Evolutionary conservation across 2,113 vertebrate genomes (phyloP), one percentile per base, ranked within the genome.

Genomic region (Proteles cristata): DNA sequence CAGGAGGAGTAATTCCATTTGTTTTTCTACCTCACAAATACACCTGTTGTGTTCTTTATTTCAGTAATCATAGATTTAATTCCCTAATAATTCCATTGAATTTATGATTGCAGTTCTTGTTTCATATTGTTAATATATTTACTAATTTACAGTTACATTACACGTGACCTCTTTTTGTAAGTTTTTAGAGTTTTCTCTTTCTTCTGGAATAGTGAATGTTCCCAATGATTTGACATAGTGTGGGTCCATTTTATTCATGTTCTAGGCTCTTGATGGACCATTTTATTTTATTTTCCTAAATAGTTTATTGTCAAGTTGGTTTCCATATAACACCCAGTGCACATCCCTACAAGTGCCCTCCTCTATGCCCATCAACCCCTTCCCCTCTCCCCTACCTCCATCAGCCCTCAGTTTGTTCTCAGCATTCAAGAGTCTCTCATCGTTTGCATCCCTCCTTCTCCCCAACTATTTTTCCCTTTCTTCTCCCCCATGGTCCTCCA

Each of bases 101-200:
- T 84, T 83, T 5, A 17, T 92, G 2, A 86, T 81, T 84, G 45
- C 23, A 35, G 12, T 53, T 79, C 77, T 58, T 94, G n/a, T 65
- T 93, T 84, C 31, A 94, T 89, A 50, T 81, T 76, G 25, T 93
- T 71, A 85, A 48, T 95, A 80, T 65, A 19, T 86, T 90, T 93
- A 92, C 31, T 89, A 73, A 92, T 50, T 90, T 80, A 68, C 0
- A 95, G 5, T 81, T 80, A 43, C 76, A 50, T 55, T 89, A 33
- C 1, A 39, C 93, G 33, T 89, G 28, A 82, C n/a, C 15, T 71
- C 2, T 66, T 93, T 94, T 88, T 80, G 15, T 25, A 86, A 73
- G 7, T 9, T 66, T 96, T 95, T 76, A 83, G 11, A 2, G 4
- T 45, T 90, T 95, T n/a, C 12, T 55, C 21, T 79, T 63, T 69